Percentiles rank a stretch among this genome's conserved stretches.
phyloP scores from a whole-genome alignment of 2,797 vertebrate species.

The Euthynnus affinis region DNA sequence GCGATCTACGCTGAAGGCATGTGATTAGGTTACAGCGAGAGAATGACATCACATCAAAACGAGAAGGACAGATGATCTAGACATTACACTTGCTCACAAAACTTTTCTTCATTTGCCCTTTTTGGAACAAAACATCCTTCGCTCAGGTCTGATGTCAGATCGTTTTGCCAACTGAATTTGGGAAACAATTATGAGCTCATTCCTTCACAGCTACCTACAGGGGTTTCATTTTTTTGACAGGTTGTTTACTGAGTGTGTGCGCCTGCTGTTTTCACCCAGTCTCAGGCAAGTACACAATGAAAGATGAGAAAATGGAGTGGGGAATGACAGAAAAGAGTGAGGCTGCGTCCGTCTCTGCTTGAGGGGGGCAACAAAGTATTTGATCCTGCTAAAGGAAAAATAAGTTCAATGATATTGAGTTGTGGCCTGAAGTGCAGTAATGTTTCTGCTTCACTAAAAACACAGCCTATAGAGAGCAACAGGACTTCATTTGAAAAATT shows the following conservation, averaged over 20 bases:
- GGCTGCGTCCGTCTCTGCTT: conserved; percentile 9
- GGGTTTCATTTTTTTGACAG: conserved; percentile 35
- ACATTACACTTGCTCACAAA: conserved; percentile 71
- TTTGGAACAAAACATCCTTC: conserved; percentile 70
- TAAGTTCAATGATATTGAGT: neutral
- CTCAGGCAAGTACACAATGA: conserved; percentile 15
- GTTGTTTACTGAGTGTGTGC: conserved; percentile 34
- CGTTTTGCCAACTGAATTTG: conserved; percentile 54
- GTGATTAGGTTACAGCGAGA: conserved; percentile 70
- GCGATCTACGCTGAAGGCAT: conserved; percentile 62
- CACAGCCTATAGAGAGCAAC: neutral
- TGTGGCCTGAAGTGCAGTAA: neutral
- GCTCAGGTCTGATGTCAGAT: conserved; percentile 64
- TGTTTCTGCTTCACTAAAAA: neutral
- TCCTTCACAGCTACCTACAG: conserved; percentile 24
- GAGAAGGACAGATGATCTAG: conserved; percentile 71
- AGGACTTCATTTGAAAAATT: neutral
- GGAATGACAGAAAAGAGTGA: conserved; percentile 7
- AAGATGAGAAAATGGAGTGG: conserved; percentile 16
- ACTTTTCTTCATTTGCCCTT: conserved; percentile 70
- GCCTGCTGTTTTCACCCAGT: conserved; percentile 31
- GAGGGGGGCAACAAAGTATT: neutral
- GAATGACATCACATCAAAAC: conserved; percentile 81
- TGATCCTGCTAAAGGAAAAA: neutral
- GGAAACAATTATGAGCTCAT: conserved; percentile 61